Evolutionary conservation across 2,113 vertebrate species (phyloP).

Genomic region (Oceanites oceanicus): DNA sequence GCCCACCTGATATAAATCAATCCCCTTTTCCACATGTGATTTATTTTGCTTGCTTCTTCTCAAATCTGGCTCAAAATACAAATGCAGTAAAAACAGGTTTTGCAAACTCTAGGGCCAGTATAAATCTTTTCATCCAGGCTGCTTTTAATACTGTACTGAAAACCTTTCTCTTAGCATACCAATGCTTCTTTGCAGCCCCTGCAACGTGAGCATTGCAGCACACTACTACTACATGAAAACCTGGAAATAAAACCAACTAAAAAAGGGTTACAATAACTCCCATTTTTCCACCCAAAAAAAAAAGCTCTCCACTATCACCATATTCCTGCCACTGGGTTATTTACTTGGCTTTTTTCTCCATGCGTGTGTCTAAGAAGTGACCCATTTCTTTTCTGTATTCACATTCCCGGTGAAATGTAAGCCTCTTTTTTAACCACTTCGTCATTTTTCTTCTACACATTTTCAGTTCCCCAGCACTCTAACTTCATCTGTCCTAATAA

Average conservation of each 20-base stretch:
- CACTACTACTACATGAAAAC: not conserved
- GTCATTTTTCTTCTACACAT: not conserved
- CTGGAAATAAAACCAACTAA: not conserved
- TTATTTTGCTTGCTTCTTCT: not conserved
- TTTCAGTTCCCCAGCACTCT: not conserved
- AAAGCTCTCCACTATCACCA: not conserved
- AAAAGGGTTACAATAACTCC: not conserved
- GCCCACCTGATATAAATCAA: not conserved
- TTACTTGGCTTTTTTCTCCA: not conserved
- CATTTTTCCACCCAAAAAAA: not conserved
- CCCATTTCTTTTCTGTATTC: not conserved
- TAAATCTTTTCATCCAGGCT: slow-evolving; percentile 9
- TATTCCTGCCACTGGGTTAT: not conserved
- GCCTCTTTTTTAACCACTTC: not conserved
- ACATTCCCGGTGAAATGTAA: not conserved
- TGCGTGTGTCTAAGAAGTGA: not conserved
- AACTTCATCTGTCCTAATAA: not conserved
- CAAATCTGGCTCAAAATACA: not conserved
- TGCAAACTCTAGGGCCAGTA: not conserved
- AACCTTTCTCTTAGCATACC: not conserved
- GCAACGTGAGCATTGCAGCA: not conserved
- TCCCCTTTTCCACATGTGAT: not conserved
- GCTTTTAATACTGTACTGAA: not conserved
- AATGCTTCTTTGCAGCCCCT: not conserved
- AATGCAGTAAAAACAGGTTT: not conserved